Evolutionary conservation across 2,888 invertebrate genomes (phyloP).

Genomic region (Drosophila limbata): DNA sequence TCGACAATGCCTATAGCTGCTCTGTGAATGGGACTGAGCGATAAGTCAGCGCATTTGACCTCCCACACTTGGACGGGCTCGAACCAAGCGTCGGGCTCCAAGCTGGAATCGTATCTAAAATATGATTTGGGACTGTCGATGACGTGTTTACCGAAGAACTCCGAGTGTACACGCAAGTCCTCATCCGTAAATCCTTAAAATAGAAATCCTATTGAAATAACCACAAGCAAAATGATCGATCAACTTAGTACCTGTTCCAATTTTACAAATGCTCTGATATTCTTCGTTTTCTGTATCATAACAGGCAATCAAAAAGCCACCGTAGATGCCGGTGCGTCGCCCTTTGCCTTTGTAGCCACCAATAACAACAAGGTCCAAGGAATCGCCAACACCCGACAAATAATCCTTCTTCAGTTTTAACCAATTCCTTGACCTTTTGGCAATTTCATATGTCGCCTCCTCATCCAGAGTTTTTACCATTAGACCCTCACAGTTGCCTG

Average conservation of each 20-base stretch:
- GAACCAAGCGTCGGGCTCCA: constrained; percentile 96
- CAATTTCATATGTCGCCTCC: constrained; percentile 98
- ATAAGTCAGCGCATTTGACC: constrained; percentile 98
- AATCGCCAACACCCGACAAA: constrained; percentile 97
- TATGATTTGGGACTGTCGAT: constrained; percentile 92
- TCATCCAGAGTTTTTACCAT: constrained; percentile 97
- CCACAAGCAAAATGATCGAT: fast-evolving
- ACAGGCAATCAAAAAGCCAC: constrained; percentile 97
- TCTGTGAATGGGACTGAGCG: constrained; percentile 96
- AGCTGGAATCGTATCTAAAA: constrained; percentile 90
- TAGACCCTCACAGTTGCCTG: constrained; percentile 97
- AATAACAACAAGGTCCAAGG: constrained; percentile 97
- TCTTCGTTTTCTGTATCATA: constrained; percentile 95
- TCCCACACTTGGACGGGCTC: constrained; percentile 96
- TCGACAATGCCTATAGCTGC: constrained; percentile 96
- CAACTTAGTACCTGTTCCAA: constrained; percentile 85
- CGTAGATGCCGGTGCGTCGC: constrained; percentile 95
- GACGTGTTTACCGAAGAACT: constrained; percentile 91
- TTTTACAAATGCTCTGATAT: constrained; percentile 97
- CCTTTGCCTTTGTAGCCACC: constrained; percentile 98
- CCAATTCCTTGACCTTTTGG: constrained; percentile 97
- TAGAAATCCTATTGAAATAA: background rate
- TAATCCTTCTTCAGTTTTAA: constrained; percentile 99
- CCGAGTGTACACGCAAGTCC: constrained; percentile 91
- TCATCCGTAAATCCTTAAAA: constrained; percentile 95